phyloP scores from a whole-genome alignment of 2,888 invertebrate species.

The Parnassius apollo region DNA sequence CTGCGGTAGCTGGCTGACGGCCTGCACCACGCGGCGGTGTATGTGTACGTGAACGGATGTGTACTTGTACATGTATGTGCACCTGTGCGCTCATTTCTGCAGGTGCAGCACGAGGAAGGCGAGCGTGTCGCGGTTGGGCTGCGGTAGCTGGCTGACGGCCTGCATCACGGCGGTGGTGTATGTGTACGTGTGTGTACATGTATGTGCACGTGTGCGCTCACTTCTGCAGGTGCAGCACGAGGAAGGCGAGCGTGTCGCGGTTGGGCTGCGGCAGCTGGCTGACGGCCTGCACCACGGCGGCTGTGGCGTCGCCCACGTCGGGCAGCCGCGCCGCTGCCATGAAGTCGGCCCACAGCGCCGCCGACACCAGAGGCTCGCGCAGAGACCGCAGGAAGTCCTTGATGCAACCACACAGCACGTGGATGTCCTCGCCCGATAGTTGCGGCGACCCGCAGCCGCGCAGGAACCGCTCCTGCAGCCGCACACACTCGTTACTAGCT shows the following conservation, averaged over 20 bases:
- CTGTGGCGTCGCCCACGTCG: constrained; percentile 82
- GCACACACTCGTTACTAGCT: neutral
- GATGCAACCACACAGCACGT: constrained; percentile 95
- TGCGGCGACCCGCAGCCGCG: constrained; percentile 92
- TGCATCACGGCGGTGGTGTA: constrained; percentile 83
- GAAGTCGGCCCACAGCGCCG: constrained; percentile 90
- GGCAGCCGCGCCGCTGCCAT: constrained; percentile 83
- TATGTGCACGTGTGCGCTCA: constrained; percentile 44
- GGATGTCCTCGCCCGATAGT: constrained; percentile 87
- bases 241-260: constrained; percentile 95
- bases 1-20: constrained; percentile 91
- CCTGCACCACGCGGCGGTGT: constrained; percentile 85
- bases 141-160: constrained; percentile 91
- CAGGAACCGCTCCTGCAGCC: constrained; percentile 88
- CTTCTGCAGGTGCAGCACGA: constrained; percentile 94
- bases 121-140: constrained; percentile 96
- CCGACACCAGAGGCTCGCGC: constrained; percentile 94
- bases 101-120: constrained; percentile 96
- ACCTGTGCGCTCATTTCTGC: constrained; percentile 82
- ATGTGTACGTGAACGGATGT: neutral
- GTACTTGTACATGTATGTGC: neutral
- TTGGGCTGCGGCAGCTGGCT: constrained; percentile 94
- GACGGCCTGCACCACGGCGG: constrained; percentile 87
- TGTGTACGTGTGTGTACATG: neutral
- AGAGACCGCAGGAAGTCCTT: constrained; percentile 96